Percentiles rank a stretch among this genome's conserved stretches.
Conservation (phyloP, 2,888 invertebrate genomes). For the Plagodis pulveraria region DNA sequence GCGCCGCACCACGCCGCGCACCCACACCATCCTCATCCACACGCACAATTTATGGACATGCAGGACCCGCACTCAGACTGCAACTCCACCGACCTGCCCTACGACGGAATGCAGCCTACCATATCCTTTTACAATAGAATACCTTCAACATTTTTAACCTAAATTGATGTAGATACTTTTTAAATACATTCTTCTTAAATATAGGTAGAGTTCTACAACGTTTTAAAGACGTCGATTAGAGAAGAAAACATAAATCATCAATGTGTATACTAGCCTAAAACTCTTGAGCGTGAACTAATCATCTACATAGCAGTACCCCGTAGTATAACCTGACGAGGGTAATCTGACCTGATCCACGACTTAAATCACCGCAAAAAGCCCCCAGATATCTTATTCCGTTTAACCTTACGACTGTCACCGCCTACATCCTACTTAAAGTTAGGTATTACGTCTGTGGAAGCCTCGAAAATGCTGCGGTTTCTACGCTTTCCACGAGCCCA, state of each 20-base stretch:
- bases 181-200: too few relatives aligned
- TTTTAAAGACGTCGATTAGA: too few relatives aligned
- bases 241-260: too few relatives aligned
- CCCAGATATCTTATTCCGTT: conserved; percentile 83
- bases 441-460: conserved; percentile 79
- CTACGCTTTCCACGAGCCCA: conserved; percentile 61
- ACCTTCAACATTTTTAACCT: too few relatives aligned
- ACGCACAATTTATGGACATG: conserved; percentile 87
- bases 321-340: conserved; percentile 27
- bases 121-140: conserved; percentile 92
- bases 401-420: conserved; percentile 81
- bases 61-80: conserved; percentile 95
- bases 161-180: too few relatives aligned
- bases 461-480: conserved; percentile 79
- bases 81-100: conserved; percentile 95
- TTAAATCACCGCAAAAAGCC: conserved; percentile 58
- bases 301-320: too few relatives aligned
- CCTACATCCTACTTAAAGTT: conserved; percentile 77
- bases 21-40: conserved; percentile 88
- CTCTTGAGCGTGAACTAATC: too few relatives aligned
- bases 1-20: conserved; percentile 91
- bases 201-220: too few relatives aligned
- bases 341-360: conserved; percentile 48
- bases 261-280: too few relatives aligned
- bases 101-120: conserved; percentile 97